Conservation (phyloP, 2,888 invertebrate genomes). For the Lamellibrachia satsuma region DNA sequence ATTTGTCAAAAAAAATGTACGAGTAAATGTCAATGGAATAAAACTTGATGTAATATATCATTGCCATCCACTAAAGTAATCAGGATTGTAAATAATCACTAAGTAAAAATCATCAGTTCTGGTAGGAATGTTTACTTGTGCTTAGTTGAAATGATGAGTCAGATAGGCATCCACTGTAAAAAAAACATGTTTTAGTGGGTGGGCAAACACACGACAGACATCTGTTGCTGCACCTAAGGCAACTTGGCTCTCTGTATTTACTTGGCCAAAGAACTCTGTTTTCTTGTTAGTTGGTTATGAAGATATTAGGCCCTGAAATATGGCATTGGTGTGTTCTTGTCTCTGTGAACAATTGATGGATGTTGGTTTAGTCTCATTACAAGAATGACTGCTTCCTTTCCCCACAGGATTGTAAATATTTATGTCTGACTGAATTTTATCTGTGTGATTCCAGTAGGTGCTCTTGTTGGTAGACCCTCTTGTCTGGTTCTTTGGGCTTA, state of each 20-base stretch:
- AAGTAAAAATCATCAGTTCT: background rate
- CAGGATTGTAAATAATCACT: background rate
- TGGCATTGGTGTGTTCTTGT: background rate
- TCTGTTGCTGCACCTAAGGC: background rate
- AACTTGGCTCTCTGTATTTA: background rate
- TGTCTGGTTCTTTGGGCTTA: background rate
- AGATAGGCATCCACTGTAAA: background rate
- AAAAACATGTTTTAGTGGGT: background rate
- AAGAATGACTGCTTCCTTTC: background rate
- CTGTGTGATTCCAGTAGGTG: background rate
- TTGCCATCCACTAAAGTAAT: background rate
- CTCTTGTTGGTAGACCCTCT: background rate
- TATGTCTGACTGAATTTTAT: background rate
- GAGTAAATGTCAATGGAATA: background rate
- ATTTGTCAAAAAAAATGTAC: background rate
- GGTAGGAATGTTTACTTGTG: background rate
- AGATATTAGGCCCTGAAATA: background rate
- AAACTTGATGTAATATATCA: background rate
- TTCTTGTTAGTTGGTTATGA: background rate
- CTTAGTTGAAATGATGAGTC: background rate
- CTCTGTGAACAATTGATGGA: background rate
- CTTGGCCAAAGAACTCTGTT: background rate
- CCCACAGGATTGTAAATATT: background rate
- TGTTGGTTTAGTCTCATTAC: slow-evolving; percentile 10
- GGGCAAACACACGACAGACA: background rate